A percentile compares a stretch with the other conserved stretches of the same genome.
Evolutionary conservation across 1,140 invertebrate species (phyloP).

Genomic region (Akabosia matsudoensis): DNA sequence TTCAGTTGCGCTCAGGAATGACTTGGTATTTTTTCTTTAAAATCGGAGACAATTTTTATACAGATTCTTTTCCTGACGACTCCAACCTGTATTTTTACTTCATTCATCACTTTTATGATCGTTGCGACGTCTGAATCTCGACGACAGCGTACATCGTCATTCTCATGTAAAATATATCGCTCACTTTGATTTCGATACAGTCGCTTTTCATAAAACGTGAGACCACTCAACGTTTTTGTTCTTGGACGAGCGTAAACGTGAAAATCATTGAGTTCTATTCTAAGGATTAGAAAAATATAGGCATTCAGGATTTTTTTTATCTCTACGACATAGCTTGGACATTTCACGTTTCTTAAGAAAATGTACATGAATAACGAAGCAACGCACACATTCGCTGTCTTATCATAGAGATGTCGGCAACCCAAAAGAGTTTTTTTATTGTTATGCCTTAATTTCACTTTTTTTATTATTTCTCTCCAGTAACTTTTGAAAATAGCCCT

Average conservation of each 20-base stretch:
- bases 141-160: background rate
- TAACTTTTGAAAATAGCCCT: constrained; percentile 33
- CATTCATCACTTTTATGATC: background rate
- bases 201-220: too few relatives aligned
- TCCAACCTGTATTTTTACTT: background rate
- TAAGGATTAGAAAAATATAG: too few relatives aligned
- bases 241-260: too few relatives aligned
- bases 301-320: too few relatives aligned
- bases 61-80: background rate
- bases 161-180: background rate
- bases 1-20: background rate
- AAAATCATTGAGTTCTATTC: too few relatives aligned
- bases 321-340: background rate
- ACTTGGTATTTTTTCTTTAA: background rate
- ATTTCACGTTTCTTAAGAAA: background rate
- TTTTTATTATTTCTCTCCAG: background rate
- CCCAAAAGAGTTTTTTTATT: background rate
- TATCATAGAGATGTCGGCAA: background rate
- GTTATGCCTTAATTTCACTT: background rate
- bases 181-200: background rate
- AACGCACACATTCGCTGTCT: background rate
- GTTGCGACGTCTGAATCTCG: too few relatives aligned
- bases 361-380: too few relatives aligned
- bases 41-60: background rate
- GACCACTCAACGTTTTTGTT: too few relatives aligned